Conservation (phyloP, 2,797 vertebrate species). For the Poecilia picta region DNA sequence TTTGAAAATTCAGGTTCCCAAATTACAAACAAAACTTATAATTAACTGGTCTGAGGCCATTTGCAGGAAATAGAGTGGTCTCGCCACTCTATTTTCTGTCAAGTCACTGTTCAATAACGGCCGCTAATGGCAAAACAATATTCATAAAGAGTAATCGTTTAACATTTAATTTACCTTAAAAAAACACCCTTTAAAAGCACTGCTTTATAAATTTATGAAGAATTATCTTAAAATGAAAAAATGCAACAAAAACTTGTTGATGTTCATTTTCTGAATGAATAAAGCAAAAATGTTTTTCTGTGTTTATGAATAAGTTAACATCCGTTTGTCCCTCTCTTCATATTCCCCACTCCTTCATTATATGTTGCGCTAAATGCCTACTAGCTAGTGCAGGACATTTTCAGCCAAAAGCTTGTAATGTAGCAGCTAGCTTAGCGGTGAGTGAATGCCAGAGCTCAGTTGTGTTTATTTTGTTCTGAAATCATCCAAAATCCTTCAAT, state of each 20-base stretch:
- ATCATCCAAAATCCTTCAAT: background rate
- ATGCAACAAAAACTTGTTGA: background rate
- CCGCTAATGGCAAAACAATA: background rate
- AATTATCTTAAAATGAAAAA: background rate
- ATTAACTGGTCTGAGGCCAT: background rate
- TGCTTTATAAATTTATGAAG: background rate
- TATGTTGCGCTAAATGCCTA: background rate
- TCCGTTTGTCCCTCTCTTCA: background rate
- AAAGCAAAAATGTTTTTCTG: background rate
- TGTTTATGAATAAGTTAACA: background rate
- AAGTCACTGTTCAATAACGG: background rate
- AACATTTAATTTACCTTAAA: background rate
- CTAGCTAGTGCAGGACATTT: background rate
- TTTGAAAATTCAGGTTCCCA: background rate
- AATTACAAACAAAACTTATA: background rate
- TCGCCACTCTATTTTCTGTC: background rate
- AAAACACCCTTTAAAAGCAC: background rate
- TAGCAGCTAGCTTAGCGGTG: background rate
- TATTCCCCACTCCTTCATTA: background rate
- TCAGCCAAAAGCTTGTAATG: background rate
- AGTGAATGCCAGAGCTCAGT: background rate
- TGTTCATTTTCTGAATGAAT: background rate
- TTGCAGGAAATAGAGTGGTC: too few species aligned
- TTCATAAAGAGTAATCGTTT: background rate
- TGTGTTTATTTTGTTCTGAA: background rate